These are phyloP conservation scores for Echinarachnius parma DNA, from an alignment of 53 echinoderm and acorn worm genomes.

Conservation along the genomic window DNA sequence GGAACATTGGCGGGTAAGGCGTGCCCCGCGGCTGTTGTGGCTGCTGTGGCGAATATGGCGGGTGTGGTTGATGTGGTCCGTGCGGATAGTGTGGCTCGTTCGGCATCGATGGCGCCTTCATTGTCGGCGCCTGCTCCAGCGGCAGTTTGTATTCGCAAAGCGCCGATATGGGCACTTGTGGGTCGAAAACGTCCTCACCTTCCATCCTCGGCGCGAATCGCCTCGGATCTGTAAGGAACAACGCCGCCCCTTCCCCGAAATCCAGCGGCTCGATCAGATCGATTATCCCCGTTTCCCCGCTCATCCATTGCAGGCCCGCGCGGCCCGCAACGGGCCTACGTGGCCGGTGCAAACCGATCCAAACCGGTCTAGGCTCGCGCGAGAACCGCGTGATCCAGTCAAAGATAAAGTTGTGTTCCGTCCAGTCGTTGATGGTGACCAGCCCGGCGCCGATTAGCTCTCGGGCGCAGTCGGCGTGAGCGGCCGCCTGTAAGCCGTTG, in stretches of 20 bases:
- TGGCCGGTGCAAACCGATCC: constrained; percentile 37
- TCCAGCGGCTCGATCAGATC: constrained; percentile 34
- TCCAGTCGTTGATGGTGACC: constrained; percentile 32
- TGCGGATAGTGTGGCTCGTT: no score
- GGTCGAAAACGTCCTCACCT: constrained; percentile 27
- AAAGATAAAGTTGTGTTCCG: constrained; percentile 23
- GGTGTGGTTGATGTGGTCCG: no score
- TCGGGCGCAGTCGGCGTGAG: constrained; percentile 6
- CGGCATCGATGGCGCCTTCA: no score
- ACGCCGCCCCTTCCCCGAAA: constrained; percentile 33
- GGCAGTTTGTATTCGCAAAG: constrained; percentile 30
- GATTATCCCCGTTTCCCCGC: constrained; percentile 25
- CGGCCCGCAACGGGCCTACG: not conserved
- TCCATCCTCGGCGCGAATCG: constrained; percentile 1
- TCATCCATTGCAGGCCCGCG: constrained; percentile 10
- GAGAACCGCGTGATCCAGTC: constrained; percentile 25
- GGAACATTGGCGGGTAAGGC: no score
- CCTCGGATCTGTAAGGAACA: constrained; percentile 6
- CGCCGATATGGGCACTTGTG: not conserved
- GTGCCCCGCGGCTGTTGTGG: no score
- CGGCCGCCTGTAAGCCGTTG: constrained; percentile 25
- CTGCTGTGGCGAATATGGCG: no score
- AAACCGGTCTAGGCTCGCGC: constrained; percentile 11
- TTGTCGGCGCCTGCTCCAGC: not conserved
- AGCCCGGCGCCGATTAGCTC: constrained; percentile 12